A percentile compares a stretch with the other conserved stretches of the same genome.
These are phyloP conservation scores for Pseudobourletiella spinata DNA, from an alignment of 1,140 invertebrate species.

Conservation along the genomic window DNA sequence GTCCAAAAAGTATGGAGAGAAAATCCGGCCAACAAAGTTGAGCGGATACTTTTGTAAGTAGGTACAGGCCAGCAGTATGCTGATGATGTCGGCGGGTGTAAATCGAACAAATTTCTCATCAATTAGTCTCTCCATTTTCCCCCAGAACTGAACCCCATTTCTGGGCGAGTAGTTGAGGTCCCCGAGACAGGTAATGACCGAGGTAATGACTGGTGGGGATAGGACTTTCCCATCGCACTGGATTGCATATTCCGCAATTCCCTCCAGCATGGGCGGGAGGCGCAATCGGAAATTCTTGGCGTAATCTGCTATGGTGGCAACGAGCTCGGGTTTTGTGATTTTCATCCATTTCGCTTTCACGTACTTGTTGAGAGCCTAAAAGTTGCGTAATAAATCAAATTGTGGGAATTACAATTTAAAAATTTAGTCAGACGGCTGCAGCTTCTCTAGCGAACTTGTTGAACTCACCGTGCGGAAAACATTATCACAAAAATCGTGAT, in stretches of 20 bases:
- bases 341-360: slow-evolving; percentile 46
- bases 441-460: background rate
- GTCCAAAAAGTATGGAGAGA: slow-evolving; percentile 51
- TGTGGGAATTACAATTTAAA: background rate
- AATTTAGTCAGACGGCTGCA: background rate
- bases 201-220: slow-evolving; percentile 47
- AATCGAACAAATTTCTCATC: slow-evolving; percentile 52
- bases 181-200: slow-evolving; percentile 54
- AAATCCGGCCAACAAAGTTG: slow-evolving; percentile 53
- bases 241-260: slow-evolving; percentile 51
- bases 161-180: slow-evolving; percentile 51
- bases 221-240: slow-evolving; percentile 44
- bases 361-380: slow-evolving; percentile 52
- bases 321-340: slow-evolving; percentile 48
- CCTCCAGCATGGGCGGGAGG: slow-evolving; percentile 50
- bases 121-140: slow-evolving; percentile 48
- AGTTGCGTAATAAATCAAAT: slow-evolving; percentile 2
- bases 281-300: slow-evolving; percentile 51
- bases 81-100: slow-evolving; percentile 48
- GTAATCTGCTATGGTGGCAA: slow-evolving; percentile 54
- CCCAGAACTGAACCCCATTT: slow-evolving; percentile 52
- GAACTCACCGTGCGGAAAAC: slow-evolving; percentile 43
- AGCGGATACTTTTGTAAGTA: slow-evolving; percentile 56
- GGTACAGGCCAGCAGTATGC: slow-evolving; percentile 55
- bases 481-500: slow-evolving; percentile 47